Evolutionary conservation across 1,140 invertebrate species (phyloP).

Genomic region (Fopius arisanus): DNA sequence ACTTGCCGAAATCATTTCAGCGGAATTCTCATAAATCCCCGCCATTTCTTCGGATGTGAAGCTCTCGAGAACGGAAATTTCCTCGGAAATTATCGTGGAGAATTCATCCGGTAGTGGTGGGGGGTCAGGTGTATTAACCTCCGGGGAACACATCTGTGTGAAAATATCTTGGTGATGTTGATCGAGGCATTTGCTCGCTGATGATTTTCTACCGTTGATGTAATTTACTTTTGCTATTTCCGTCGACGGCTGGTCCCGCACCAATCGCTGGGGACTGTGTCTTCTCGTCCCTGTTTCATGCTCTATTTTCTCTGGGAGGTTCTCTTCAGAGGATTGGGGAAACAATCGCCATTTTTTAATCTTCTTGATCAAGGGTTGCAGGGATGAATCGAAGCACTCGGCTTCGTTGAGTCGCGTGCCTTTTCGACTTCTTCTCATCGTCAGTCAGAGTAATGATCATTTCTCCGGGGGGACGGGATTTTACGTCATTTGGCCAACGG

Average conservation of each 20-base stretch:
- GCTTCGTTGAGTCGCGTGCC: constrained; percentile 41
- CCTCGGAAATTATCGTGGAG: neutral
- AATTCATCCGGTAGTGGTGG: neutral
- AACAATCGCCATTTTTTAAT: constrained; percentile 41
- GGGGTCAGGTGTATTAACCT: no score
- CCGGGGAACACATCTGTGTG: neutral
- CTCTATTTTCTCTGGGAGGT: neutral
- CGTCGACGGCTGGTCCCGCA: constrained; percentile 15
- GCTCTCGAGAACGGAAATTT: no score
- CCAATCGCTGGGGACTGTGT: neutral
- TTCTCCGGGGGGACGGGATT: neutral
- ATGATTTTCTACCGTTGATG: neutral
- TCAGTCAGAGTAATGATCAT: neutral
- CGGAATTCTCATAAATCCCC: no score
- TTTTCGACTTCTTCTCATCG: constrained; percentile 22
- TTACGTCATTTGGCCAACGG: neutral
- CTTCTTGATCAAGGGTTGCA: constrained; percentile 37
- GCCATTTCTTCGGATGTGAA: no score
- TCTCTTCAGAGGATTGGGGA: neutral
- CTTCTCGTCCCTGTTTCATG: neutral
- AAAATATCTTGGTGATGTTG: neutral
- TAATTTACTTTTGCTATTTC: constrained; percentile 11
- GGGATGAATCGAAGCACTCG: constrained; percentile 39
- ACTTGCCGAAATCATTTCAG: no score
- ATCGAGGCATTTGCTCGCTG: neutral